Conservation (phyloP, 2,113 vertebrate species). For the Copsychus sechellarum region DNA sequence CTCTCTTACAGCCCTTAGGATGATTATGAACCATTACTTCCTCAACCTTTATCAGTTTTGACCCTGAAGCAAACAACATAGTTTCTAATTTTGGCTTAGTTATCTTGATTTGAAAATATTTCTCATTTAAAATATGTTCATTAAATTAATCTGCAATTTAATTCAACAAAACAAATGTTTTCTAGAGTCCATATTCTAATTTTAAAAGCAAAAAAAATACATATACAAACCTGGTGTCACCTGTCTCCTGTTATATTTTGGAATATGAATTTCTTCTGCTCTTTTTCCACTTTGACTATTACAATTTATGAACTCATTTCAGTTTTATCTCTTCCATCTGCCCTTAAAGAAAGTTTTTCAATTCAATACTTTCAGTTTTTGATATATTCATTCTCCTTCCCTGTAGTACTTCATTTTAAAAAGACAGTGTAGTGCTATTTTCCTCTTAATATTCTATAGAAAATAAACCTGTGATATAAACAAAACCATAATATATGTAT, state of each 20-base stretch:
- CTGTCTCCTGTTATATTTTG: background rate
- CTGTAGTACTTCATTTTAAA: background rate
- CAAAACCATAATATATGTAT: background rate
- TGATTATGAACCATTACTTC: background rate
- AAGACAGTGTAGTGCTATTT: background rate
- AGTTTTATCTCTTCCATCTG: constrained; percentile 1
- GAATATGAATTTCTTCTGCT: background rate
- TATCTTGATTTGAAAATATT: background rate
- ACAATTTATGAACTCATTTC: constrained; percentile 15
- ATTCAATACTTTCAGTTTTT: background rate
- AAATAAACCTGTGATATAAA: background rate
- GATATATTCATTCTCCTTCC: background rate
- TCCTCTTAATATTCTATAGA: background rate
- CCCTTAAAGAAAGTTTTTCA: constrained; percentile 12
- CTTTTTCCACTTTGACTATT: background rate
- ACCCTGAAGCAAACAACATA: background rate
- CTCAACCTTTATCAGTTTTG: background rate
- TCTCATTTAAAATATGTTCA: background rate
- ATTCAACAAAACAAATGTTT: background rate
- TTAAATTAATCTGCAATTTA: background rate
- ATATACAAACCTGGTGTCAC: background rate
- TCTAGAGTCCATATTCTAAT: background rate
- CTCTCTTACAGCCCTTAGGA: background rate
- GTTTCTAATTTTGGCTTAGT: background rate
- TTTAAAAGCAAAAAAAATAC: background rate